Evolutionary conservation across 2,888 invertebrate species (phyloP).

Genomic region (Tetropium fuscum): DNA sequence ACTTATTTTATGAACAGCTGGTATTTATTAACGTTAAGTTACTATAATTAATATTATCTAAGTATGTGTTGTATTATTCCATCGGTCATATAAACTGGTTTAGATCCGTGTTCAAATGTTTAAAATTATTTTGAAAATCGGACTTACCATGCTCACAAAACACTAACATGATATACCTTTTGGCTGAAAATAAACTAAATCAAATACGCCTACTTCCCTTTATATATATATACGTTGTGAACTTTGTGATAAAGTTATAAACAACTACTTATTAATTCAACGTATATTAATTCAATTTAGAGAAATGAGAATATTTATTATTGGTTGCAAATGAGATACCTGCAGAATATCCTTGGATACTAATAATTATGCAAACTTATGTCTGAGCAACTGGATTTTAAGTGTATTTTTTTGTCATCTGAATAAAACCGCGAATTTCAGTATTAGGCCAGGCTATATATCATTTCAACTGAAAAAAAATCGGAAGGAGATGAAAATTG

Average conservation of each 20-base stretch:
- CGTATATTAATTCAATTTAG: slow-evolving; percentile 24
- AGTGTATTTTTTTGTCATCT: too few species aligned
- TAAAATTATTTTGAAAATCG: slow-evolving; percentile 7
- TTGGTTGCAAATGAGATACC: slow-evolving; percentile 6
- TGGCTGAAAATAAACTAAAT: slow-evolving; percentile 15
- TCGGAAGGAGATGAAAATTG: too few species aligned
- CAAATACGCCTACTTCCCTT: slow-evolving; percentile 11
- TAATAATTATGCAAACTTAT: slow-evolving; percentile 28
- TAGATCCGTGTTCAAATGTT: not conserved
- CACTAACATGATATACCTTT: slow-evolving; percentile 21
- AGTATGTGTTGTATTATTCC: too few species aligned
- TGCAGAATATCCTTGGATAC: slow-evolving; percentile 29
- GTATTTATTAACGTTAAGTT: too few species aligned
- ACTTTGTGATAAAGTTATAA: slow-evolving; percentile 28
- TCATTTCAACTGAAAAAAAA: too few species aligned
- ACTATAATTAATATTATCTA: too few species aligned
- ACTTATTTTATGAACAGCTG: not conserved
- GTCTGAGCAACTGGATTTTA: slow-evolving; percentile 27
- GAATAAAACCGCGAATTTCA: not conserved
- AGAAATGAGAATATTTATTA: slow-evolving; percentile 22
- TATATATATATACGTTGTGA: slow-evolving; percentile 26
- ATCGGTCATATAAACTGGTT: too few species aligned
- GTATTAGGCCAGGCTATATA: too few species aligned
- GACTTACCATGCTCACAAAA: slow-evolving; percentile 30
- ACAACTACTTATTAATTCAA: slow-evolving; percentile 21